phyloP scores from a whole-genome alignment of 1,140 invertebrate genomes.

The Brachionus asplanchnoidis region DNA sequence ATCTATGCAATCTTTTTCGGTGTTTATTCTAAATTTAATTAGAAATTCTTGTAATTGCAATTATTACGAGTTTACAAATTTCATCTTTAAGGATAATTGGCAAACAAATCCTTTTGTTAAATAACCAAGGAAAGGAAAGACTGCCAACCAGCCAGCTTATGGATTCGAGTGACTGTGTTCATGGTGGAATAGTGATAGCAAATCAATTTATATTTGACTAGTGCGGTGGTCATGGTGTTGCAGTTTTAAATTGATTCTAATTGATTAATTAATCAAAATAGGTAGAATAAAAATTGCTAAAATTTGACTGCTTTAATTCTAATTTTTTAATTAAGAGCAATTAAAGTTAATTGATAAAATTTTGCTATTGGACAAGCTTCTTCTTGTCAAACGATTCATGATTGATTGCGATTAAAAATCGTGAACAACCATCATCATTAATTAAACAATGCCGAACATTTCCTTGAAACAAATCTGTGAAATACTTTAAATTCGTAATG shows the following conservation, averaged over 20 bases:
- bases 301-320: slow-evolving; percentile 33
- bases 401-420: slow-evolving; percentile 28
- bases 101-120: slow-evolving; percentile 11
- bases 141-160: not conserved
- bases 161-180: not conserved
- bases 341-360: slow-evolving; percentile 15
- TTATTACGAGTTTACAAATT: slow-evolving; percentile 30
- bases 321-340: slow-evolving; percentile 24
- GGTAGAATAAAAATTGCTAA: not conserved
- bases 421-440: not conserved
- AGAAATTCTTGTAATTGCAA: slow-evolving; percentile 37
- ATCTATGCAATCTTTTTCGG: slow-evolving; percentile 12
- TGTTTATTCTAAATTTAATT: slow-evolving; percentile 35
- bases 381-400: not conserved
- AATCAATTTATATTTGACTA: not conserved
- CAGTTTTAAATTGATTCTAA: not conserved
- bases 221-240: not conserved
- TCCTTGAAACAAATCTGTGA: not conserved
- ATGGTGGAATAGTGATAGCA: not conserved
- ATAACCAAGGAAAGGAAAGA: not conserved
- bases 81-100: slow-evolving; percentile 19
- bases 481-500: slow-evolving; percentile 8
- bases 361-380: not conserved
- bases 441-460: not conserved
- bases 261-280: slow-evolving; percentile 35